phyloP scores from a whole-genome alignment of 2,113 vertebrate species.

The Erythrolamprus reginae region DNA sequence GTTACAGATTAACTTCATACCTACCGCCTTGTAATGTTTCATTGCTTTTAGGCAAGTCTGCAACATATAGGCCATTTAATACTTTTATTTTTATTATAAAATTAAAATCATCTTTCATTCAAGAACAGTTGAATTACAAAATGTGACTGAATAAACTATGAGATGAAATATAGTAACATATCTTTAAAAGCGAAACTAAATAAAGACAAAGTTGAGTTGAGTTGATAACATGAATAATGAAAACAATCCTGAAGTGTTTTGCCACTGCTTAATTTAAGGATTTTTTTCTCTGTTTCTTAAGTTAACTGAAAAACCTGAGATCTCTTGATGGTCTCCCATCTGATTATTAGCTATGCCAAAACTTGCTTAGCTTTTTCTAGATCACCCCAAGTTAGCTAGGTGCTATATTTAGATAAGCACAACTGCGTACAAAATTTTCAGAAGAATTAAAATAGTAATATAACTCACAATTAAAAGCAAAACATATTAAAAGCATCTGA shows the following conservation, averaged over 20 bases:
- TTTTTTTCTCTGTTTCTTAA: not conserved
- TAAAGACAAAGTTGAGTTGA: not conserved
- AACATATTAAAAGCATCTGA: not conserved
- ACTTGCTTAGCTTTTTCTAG: not conserved
- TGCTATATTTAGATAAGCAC: not conserved
- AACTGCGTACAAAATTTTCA: not conserved
- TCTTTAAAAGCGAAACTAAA: not conserved
- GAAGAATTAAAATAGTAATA: not conserved
- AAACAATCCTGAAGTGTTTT: not conserved
- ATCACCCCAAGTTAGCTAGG: not conserved
- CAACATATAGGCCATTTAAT: not conserved
- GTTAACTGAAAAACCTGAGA: not conserved
- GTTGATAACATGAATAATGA: not conserved
- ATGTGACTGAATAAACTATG: not conserved
- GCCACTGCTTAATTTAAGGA: not conserved
- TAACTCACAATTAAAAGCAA: not conserved
- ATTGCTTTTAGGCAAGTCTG: not conserved
- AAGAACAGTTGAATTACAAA: not conserved
- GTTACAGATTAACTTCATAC: not conserved
- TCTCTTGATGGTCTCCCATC: not conserved
- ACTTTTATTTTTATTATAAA: not conserved
- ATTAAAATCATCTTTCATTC: not conserved
- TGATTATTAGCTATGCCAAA: not conserved
- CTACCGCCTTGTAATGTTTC: not conserved
- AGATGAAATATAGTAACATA: not conserved